phyloP scores from a whole-genome alignment of 2,113 vertebrate species.

The Poeciliopsis retropinna region DNA sequence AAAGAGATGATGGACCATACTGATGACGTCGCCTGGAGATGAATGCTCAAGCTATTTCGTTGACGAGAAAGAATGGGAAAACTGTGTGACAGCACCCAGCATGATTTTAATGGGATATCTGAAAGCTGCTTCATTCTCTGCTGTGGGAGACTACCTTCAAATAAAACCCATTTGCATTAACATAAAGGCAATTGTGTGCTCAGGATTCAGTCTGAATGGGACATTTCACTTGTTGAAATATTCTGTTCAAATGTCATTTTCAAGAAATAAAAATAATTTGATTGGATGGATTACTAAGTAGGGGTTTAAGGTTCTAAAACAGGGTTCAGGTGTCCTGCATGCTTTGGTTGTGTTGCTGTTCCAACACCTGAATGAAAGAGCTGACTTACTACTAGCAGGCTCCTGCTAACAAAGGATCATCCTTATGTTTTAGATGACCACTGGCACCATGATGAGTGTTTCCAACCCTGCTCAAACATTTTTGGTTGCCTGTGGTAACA shows the following conservation, averaged over 20 bases:
- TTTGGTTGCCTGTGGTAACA: too few species aligned
- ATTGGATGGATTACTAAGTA: background rate
- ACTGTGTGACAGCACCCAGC: constrained; percentile 24
- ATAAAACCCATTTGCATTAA: constrained; percentile 22
- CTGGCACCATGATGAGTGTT: too few species aligned
- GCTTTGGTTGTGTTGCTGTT: too few species aligned
- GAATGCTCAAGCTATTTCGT: background rate
- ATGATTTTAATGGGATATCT: constrained; percentile 33
- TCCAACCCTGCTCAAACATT: too few species aligned
- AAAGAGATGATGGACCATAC: background rate
- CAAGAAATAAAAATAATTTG: background rate
- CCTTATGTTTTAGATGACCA: too few species aligned
- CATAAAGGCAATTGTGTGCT: background rate
- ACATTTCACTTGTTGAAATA: background rate
- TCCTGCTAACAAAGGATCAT: background rate
- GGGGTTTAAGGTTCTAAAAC: too few species aligned
- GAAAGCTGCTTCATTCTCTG: constrained; percentile 8
- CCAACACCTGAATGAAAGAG: background rate
- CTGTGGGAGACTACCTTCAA: background rate
- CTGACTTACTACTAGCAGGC: background rate
- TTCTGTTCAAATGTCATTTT: background rate
- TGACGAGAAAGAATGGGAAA: constrained; percentile 17
- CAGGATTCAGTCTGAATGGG: background rate
- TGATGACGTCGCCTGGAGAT: constrained; percentile 3
- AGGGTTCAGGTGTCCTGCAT: too few species aligned